Evolutionary conservation across 2,797 vertebrate genomes (phyloP), one percentile per base, ranked within the genome.

Genomic region (Takifugu ocellatus): DNA sequence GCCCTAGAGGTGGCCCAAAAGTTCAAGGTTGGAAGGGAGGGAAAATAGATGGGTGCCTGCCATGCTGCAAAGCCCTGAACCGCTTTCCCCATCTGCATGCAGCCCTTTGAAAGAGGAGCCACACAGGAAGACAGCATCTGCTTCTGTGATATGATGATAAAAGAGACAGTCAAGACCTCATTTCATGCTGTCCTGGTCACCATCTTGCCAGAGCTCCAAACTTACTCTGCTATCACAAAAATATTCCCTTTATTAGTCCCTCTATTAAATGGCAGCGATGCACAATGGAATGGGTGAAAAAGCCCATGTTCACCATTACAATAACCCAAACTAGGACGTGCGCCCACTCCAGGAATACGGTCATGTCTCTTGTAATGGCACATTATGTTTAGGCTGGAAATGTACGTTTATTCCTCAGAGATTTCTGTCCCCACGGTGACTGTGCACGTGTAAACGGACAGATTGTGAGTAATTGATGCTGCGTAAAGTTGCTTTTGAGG

Each of bases 51-150:
- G 54, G 7, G 11, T 49, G 11, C 17, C 56, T 70, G 74, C 55
- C 56, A 57, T 75, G 62, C 49, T 75, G 54, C 60, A 59, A 47
- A 74, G 58, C 54, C 59, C 14, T 54, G 69, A 75, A 77, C 71
- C 58, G 70, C 76, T 54, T 72, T 68, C 36, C 47, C 54, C 77
- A 78, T 85, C 78, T 85, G 81, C 59, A 68, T 64, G 45, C 47
- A 78, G 72, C 75, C 46, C 51, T 70, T 63, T 4, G 0, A 51
- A 45, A 43, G 5, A 59, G 9, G 42, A 68, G 49, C 59, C 60
- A 66, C 64, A 58, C 46, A 63, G 56, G 53, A 63, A 53, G 25
- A 51, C 59, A 73, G 27, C 65, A 77, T 81, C 70, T 79, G 74
- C 67, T 67, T 69, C 16, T 62, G 60, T 49, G 17, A 58, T 33